Conservation (phyloP, 2,113 vertebrate genomes). For the Urocolius indicus region DNA sequence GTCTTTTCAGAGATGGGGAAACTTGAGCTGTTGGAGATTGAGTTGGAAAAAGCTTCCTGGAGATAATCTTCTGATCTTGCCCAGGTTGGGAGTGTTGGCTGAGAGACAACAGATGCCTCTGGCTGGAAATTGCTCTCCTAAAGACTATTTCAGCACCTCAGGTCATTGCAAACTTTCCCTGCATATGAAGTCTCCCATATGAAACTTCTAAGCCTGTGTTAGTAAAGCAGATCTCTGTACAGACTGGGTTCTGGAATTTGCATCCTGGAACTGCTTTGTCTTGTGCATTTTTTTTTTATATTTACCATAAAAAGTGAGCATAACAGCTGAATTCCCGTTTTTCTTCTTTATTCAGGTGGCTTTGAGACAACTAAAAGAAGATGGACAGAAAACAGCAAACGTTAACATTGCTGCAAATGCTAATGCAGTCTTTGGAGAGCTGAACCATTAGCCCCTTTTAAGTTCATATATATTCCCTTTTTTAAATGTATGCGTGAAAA, state of each 20-base stretch:
- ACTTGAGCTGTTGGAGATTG: neutral
- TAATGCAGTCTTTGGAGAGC: neutral
- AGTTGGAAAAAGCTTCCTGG: neutral
- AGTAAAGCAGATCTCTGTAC: neutral
- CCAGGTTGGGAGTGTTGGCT: neutral
- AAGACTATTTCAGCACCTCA: neutral
- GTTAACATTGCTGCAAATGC: neutral
- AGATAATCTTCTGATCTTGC: slow-evolving; percentile 26
- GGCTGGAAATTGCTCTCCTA: neutral
- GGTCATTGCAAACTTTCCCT: neutral
- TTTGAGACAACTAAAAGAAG: neutral
- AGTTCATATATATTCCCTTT: neutral
- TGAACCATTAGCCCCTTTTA: neutral
- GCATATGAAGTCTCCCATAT: neutral
- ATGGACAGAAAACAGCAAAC: neutral
- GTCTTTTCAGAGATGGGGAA: neutral
- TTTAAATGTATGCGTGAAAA: neutral
- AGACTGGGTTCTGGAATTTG: neutral
- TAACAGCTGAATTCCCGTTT: neutral
- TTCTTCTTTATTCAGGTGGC: neutral
- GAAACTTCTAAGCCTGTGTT: neutral
- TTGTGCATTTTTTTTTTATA: neutral
- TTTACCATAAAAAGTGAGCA: neutral
- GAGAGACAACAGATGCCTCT: neutral
- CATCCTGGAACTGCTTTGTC: neutral